Evolutionary conservation across 2,888 invertebrate genomes (phyloP).

Genomic region (Tethea ocularis): DNA sequence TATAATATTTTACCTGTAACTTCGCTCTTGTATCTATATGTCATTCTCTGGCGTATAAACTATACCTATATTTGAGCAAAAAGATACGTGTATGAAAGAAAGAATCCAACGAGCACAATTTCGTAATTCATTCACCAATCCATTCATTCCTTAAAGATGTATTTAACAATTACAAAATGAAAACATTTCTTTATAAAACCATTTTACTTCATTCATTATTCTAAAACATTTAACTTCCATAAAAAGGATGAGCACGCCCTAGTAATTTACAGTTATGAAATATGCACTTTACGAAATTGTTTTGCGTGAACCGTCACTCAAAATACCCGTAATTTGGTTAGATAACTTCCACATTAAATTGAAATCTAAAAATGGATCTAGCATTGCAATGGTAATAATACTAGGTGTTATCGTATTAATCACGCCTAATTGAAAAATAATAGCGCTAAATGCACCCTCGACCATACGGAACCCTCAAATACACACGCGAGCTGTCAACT

Average conservation of each 20-base stretch:
- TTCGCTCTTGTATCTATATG: too few relatives aligned
- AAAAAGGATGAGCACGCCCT: conserved; percentile 6
- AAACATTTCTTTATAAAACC: too few relatives aligned
- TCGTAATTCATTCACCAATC: too few relatives aligned
- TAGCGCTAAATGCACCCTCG: conserved; percentile 54
- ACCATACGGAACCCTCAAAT: conserved; percentile 44
- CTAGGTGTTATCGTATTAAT: conserved; percentile 46
- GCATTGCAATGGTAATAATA: conserved; percentile 37
- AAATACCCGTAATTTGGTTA: conserved; percentile 39
- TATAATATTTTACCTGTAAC: too few relatives aligned
- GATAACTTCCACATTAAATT: conserved; percentile 41
- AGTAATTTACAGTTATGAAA: conserved; percentile 23
- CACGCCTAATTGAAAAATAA: conserved; percentile 65
- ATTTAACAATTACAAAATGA: too few relatives aligned
- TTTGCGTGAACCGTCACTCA: conserved; percentile 32
- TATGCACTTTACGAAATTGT: conserved; percentile 43
- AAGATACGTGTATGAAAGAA: too few relatives aligned
- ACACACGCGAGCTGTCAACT: conserved; percentile 57
- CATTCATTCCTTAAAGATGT: too few relatives aligned
- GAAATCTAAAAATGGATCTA: conserved; percentile 36
- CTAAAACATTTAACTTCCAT: not conserved
- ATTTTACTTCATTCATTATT: not conserved
- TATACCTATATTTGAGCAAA: too few relatives aligned
- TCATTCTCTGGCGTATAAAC: too few relatives aligned
- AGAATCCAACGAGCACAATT: too few relatives aligned